Percentiles rank a stretch among this genome's conserved stretches.
Conservation (phyloP, 2,113 vertebrate genomes). For the Blennius ocellaris region DNA sequence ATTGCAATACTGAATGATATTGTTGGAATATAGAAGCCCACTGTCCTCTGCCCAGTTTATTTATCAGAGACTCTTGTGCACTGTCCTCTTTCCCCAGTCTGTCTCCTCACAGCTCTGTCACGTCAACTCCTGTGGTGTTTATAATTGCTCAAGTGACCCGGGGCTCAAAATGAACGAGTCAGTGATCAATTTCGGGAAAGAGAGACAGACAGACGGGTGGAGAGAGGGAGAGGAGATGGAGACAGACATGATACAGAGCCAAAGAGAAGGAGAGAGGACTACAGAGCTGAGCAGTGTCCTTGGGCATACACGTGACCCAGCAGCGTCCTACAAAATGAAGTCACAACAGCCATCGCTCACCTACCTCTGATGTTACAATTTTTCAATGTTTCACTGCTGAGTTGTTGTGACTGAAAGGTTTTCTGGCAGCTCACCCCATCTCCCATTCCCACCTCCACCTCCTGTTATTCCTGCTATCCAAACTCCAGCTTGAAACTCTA, state of each 20-base stretch:
- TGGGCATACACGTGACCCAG: slow-evolving; percentile 33
- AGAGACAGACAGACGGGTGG: slow-evolving; percentile 3
- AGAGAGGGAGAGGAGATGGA: slow-evolving; percentile 5
- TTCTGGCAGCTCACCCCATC: slow-evolving; percentile 4
- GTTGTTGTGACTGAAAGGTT: not conserved
- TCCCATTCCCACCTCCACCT: no score
- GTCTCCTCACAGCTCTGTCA: slow-evolving; percentile 30
- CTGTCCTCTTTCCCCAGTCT: slow-evolving; percentile 28
- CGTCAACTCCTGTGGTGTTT: slow-evolving; percentile 48
- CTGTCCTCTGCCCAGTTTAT: slow-evolving; percentile 15
- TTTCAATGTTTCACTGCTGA: not conserved
- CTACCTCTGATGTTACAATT: not conserved
- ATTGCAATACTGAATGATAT: not conserved
- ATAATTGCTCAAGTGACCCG: slow-evolving; percentile 49
- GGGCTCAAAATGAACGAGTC: slow-evolving; percentile 53
- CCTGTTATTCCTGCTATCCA: no score
- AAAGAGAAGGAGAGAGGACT: slow-evolving; percentile 3
- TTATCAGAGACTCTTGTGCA: slow-evolving; percentile 28
- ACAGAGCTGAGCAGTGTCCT: slow-evolving; percentile 35
- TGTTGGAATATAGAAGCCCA: slow-evolving; percentile 7
- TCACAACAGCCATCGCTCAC: slow-evolving; percentile 22
- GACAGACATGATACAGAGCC: slow-evolving; percentile 23
- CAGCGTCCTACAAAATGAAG: slow-evolving; percentile 18
- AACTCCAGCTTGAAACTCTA: slow-evolving; percentile 32
- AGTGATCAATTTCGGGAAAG: slow-evolving; percentile 32